These are phyloP conservation scores for Trichomycterus rosablanca DNA, from an alignment of 2,113 vertebrate species.

Conservation along the genomic window DNA sequence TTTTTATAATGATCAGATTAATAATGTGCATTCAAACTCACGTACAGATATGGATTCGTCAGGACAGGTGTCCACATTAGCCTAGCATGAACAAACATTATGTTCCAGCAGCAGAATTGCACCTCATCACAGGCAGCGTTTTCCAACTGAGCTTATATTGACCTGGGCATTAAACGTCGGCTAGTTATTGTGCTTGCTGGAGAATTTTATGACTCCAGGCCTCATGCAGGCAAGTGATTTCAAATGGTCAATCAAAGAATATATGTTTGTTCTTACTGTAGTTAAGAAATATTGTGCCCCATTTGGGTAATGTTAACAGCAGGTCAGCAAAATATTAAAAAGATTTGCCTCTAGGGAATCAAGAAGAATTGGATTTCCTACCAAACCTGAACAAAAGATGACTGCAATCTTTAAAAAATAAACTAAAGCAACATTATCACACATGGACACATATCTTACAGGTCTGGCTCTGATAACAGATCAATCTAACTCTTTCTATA, in stretches of 20 bases:
- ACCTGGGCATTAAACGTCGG: constrained; percentile 23
- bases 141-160: background rate
- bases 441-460: constrained; percentile 1
- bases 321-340: constrained; percentile 35
- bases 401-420: background rate
- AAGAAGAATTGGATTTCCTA: constrained; percentile 19
- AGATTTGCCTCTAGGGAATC: constrained; percentile 27
- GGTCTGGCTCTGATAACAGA: background rate
- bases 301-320: constrained; percentile 23
- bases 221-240: constrained; percentile 19
- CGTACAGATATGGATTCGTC: constrained; percentile 20
- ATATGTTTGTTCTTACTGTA: constrained; percentile 20
- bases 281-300: constrained; percentile 18
- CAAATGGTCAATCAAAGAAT: constrained; percentile 34
- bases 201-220: constrained; percentile 29
- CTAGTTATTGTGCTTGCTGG: constrained; percentile 30
- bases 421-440: too few species aligned
- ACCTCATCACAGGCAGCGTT: constrained; percentile 11
- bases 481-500: too few species aligned
- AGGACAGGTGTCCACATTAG: constrained; percentile 19
- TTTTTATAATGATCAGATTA: too few species aligned
- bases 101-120: constrained; percentile 1
- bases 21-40: too few species aligned
- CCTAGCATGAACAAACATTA: constrained; percentile 12
- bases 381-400: background rate